These are phyloP conservation scores for Diadema setosum DNA, from an alignment of 35 echinoderm and acorn worm genomes.

Conservation along the genomic window DNA sequence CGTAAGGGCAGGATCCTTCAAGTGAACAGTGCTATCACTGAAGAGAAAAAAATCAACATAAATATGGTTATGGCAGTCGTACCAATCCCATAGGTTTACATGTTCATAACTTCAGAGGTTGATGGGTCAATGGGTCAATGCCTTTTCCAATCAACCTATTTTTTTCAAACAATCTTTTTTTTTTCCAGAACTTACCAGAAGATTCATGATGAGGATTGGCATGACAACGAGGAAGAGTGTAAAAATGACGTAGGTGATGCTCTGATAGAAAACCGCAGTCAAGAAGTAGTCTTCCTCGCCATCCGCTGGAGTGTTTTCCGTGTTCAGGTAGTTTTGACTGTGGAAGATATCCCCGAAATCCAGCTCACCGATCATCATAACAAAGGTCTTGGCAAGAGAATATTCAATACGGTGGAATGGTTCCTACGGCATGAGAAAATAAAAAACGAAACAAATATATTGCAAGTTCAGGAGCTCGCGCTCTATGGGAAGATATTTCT, in stretches of 20 bases:
- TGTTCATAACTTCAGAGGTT: no score
- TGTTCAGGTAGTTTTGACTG: conserved; percentile 48
- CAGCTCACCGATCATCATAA: conserved; percentile 96
- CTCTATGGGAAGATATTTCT: no score
- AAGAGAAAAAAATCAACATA: not conserved
- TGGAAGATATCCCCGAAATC: conserved; percentile 83
- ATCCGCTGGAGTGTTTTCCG: not conserved
- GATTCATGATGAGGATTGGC: conserved; percentile 95
- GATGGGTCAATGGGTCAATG: no score
- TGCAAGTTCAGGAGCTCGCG: no score
- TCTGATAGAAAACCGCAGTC: conserved; percentile 15
- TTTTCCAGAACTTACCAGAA: conserved; percentile 75
- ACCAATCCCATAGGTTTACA: not conserved
- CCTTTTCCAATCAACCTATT: not conserved
- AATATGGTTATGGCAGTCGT: not conserved
- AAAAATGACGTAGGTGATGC: conserved; percentile 78
- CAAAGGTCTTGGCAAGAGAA: conserved; percentile 82
- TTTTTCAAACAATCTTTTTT: not conserved
- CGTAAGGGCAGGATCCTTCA: no score
- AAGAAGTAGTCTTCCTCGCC: conserved; percentile 48
- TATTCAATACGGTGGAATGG: conserved; percentile 65
- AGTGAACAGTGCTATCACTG: not conserved
- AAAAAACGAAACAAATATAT: no score
- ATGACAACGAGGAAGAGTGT: conserved; percentile 68
- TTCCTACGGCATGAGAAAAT: conserved; percentile 50